phyloP scores from a whole-genome alignment of 2,797 vertebrate species.

The Semotilus atromaculatus region DNA sequence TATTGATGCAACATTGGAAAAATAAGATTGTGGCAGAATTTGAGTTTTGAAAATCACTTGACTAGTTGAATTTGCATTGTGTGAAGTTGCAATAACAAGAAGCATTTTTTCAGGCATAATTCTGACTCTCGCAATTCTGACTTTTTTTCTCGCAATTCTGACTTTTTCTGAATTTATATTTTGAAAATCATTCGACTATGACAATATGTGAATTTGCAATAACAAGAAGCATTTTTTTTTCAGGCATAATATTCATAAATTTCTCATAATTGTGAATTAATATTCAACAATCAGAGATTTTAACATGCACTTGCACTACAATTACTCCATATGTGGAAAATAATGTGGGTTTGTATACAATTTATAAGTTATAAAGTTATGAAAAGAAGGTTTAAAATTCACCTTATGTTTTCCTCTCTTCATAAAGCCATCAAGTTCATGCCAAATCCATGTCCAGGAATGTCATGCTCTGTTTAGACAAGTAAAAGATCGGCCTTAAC shows the following conservation, averaged over 20 bases:
- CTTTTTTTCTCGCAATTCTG: too few relatives aligned
- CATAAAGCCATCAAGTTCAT: background rate
- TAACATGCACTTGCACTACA: background rate
- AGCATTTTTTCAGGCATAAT: too few relatives aligned
- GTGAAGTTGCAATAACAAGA: background rate
- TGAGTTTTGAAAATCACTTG: background rate
- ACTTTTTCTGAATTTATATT: too few relatives aligned
- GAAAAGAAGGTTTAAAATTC: slow-evolving; percentile 1
- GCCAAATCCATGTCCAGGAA: slow-evolving; percentile 12
- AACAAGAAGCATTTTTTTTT: background rate
- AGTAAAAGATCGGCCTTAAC: background rate
- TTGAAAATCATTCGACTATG: too few relatives aligned
- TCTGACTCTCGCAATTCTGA: too few relatives aligned
- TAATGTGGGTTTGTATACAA: background rate
- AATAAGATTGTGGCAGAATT: background rate
- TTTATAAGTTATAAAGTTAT: background rate
- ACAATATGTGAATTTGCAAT: too few relatives aligned
- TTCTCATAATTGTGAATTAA: background rate
- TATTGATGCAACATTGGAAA: background rate
- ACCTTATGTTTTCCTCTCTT: background rate
- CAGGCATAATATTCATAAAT: background rate
- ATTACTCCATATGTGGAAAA: background rate
- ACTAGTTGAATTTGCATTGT: background rate
- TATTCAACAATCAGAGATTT: background rate
- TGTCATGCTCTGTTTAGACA: slow-evolving; percentile 20